Base-by-base conservation (phyloP, 2,113 vertebrate species). In the Perognathus longimembris region DNA sequence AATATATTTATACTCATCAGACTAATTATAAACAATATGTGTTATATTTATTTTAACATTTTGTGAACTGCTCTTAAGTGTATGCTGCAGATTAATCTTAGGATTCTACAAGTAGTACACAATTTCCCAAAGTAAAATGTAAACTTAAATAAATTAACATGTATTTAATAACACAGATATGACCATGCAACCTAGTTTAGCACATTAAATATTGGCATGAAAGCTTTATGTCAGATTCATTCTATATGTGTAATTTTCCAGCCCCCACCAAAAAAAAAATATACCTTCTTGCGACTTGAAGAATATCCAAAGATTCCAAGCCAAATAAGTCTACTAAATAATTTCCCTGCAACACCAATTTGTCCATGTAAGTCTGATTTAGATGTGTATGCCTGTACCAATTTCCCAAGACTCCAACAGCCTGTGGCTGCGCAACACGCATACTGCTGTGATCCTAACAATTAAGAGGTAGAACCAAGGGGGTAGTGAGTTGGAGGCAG, bases 271-370 rank as follows among this genome's bases (percentile, higher is more conserved):
- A 14, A 14, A 54, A 54, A 69, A 75, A 14, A 54, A 54, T 61
- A 75, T 28, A 11, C 67, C 85, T 82, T 89, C 40, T 83, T 75
- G 24, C 11, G 36, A 80, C 30, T 95, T 90, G 63, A 80, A 86
- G 71, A 78, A 15, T 89, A 82, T 71, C 30, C 14, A 69, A 67
- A 92, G 11, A 87, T 79, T 79, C 73, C 45, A 83, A 42, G 32
- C 26, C 66, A 80, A 75, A 70, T n/a, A n/a, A n/a, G n/a, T n/a
- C 3, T 59, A 64, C n/a, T 69, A 36, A 78, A 78, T 63, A 2
- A 75, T 66, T 88, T 80, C 85, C 79, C 34, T n/a, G 26, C 66
- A 78, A 70, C 17, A 59, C 15, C 7, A 17, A 59, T 11, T 80
- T 80, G 6, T 57, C 26, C 18, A 30, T 45, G 20, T 85, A 78